phyloP scores from a whole-genome alignment of 2,113 vertebrate genomes.

The Gambusia holbrooki region DNA sequence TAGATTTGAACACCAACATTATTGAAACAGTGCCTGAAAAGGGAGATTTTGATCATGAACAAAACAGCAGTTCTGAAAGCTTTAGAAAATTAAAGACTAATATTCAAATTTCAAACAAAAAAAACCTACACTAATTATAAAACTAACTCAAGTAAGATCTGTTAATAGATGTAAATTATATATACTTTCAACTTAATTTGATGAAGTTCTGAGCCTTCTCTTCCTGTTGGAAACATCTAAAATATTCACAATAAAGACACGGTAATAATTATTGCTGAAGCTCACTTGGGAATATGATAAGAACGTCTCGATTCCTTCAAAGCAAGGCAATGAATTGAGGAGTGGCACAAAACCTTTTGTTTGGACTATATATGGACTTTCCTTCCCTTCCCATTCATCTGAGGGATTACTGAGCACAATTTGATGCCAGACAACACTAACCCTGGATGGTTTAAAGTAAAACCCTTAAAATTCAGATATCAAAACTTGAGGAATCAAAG shows the following conservation, averaged over 20 bases:
- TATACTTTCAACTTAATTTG: not conserved
- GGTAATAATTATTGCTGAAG: not conserved
- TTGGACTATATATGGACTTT: not conserved
- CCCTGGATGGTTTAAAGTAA: too few relatives aligned
- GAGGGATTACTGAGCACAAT: not conserved
- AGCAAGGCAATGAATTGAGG: not conserved
- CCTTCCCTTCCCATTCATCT: too few relatives aligned
- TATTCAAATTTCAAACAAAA: not conserved
- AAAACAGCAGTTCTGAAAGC: not conserved
- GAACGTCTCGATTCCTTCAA: not conserved
- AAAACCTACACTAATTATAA: not conserved
- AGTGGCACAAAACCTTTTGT: not conserved
- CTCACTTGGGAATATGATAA: not conserved
- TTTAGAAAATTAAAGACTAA: not conserved
- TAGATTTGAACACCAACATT: not conserved
- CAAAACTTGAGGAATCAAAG: not conserved
- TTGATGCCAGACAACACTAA: too few relatives aligned
- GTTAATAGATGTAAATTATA: not conserved
- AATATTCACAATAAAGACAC: not conserved
- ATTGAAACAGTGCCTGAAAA: not conserved
- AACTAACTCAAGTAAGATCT: not conserved
- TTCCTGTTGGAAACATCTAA: not conserved
- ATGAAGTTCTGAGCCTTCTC: not conserved
- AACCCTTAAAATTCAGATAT: not conserved
- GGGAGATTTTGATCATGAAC: not conserved